Evolutionary conservation across 2,113 vertebrate species (phyloP), one percentile per base, ranked within the genome.

Genomic region (Antidorcas marsupialis): DNA sequence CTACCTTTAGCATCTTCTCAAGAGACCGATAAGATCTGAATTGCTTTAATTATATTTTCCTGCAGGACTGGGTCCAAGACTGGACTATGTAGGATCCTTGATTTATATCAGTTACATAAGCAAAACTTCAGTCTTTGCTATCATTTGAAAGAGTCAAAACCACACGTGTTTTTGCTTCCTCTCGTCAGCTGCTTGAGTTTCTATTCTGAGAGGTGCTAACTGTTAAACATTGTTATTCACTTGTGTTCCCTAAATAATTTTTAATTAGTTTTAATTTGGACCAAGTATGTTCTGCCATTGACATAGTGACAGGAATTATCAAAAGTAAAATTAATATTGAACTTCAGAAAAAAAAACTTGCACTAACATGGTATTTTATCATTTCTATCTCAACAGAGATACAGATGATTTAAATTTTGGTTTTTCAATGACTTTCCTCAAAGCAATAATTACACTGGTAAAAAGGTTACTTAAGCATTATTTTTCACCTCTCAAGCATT

Each of bases 121-220:
- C 76, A 74, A 89, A 97, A 64, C 91, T 53, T 88, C 79, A 95
- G 47, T 83, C 83, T 55, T 86, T 59, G 52, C 93, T 96, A 57
- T 79, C 55, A 79, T 95, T 82, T 81, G 59, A 33, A 43, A 52
- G n/a, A 96, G 89, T 36, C 83, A 64, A 81, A 55, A 85, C 59
- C 71, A 76, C 8, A 87, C 78, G 43, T 83, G n/a, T 94, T 91
- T 92, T 83, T 93, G 14, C 53, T 96, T 91, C 85, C 62, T 95
- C 83, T 94, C 89, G 82, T 97, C 97, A 97, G 95, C 96, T 96
- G 97, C 89, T 76, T 92, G 95, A 84, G 86, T 91, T 98, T 95
- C 96, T 98, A 95, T 97, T 97, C 96, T 97, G 93, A 96, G 97
- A 97, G 94, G 96, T 97, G 97, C 76, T 88, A 98, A 96, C 95